These are phyloP conservation scores for Spea hammondii DNA, from an alignment of 2,797 vertebrate species.

Conservation along the genomic window DNA sequence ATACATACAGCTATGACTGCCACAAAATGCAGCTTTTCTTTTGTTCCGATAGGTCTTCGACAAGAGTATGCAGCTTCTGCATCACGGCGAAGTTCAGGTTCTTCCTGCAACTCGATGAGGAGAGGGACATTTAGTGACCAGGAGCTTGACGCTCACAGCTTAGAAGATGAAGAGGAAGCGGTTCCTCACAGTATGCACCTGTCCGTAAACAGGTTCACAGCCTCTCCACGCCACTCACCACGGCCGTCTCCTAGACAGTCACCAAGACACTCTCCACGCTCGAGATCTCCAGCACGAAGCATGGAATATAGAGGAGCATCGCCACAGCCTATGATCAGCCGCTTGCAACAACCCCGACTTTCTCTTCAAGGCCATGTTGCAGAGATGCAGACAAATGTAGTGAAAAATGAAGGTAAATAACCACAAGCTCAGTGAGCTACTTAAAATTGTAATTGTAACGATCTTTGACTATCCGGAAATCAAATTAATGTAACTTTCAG, in stretches of 20 bases:
- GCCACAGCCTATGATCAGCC: conserved; percentile 91
- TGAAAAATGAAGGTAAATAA: conserved; percentile 92
- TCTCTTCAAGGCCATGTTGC: conserved; percentile 88
- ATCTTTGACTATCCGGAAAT: not conserved
- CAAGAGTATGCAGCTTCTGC: conserved; percentile 94
- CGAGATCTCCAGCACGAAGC: conserved; percentile 90
- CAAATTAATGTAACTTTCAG: not conserved
- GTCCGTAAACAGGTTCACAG: conserved; percentile 86
- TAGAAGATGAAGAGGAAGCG: conserved; percentile 94
- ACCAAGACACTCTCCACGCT: conserved; percentile 91
- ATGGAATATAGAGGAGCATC: conserved; percentile 87
- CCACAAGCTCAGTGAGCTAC: not conserved
- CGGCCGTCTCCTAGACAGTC: conserved; percentile 83
- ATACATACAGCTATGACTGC: no score
- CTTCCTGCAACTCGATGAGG: conserved; percentile 91
- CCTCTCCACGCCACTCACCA: conserved; percentile 91
- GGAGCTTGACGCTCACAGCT: conserved; percentile 93
- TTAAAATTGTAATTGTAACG: not conserved
- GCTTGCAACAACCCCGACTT: conserved; percentile 93
- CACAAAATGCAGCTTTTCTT: not conserved
- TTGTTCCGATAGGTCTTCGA: conserved; percentile 78
- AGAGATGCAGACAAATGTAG: conserved; percentile 85
- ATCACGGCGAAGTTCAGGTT: conserved; percentile 94
- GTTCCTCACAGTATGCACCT: conserved; percentile 81
- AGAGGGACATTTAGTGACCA: conserved; percentile 95